Conservation (phyloP, 2,113 vertebrate genomes). For the Ciconia maguari region DNA sequence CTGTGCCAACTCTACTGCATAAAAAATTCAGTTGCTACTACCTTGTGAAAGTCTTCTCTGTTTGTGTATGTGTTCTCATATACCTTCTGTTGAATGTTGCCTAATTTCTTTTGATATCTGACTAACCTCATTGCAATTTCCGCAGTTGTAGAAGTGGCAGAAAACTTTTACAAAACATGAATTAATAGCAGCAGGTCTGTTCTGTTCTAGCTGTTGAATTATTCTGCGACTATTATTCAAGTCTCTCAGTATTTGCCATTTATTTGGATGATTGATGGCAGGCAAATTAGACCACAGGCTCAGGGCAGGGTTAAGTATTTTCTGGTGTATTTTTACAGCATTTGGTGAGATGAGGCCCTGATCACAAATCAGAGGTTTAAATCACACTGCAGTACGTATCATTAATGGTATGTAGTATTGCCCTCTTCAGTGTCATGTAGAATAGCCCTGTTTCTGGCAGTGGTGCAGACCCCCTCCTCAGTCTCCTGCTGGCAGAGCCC, state of each 20-base stretch:
- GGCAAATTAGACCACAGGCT: neutral
- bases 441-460: neutral
- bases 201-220: neutral
- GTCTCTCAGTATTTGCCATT: neutral
- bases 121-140: slow-evolving; percentile 32
- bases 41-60: neutral
- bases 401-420: neutral
- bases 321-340: neutral
- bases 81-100: neutral
- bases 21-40: neutral
- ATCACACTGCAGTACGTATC: neutral
- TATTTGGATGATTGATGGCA: neutral
- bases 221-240: neutral
- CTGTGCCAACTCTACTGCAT: neutral
- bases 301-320: neutral
- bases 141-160: neutral
- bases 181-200: neutral
- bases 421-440: neutral
- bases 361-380: neutral
- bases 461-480: neutral
- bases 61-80: neutral
- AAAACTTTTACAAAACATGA: slow-evolving; percentile 6
- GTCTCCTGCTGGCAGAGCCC: neutral
- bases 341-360: neutral
- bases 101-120: slow-evolving; percentile 50